These are phyloP conservation scores for Alca torda DNA, from an alignment of 2,797 vertebrate genomes.

Conservation along the genomic window DNA sequence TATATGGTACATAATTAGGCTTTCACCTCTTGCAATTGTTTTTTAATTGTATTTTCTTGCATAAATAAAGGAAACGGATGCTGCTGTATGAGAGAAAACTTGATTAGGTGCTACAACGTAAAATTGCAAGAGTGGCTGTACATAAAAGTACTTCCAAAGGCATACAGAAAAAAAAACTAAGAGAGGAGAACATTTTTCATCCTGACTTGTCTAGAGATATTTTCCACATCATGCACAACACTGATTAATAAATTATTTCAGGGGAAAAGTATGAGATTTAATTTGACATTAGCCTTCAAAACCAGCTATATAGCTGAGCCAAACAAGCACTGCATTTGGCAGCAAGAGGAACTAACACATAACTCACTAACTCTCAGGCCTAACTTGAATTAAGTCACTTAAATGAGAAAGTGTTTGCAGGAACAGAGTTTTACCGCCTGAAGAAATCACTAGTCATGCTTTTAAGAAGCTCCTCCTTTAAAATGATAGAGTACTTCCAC, in stretches of 20 bases:
- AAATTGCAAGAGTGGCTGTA: background rate
- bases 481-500: background rate
- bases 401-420: background rate
- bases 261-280: background rate
- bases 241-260: background rate
- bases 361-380: background rate
- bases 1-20: background rate
- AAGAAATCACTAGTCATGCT: background rate
- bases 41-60: background rate
- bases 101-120: background rate
- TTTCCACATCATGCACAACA: background rate
- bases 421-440: background rate
- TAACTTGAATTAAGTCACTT: background rate
- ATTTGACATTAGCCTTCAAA: background rate
- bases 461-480: background rate
- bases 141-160: background rate
- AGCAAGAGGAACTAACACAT: background rate
- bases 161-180: background rate
- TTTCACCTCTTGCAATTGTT: slow-evolving; percentile 8
- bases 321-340: background rate
- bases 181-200: background rate
- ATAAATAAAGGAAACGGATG: background rate
- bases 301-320: background rate
- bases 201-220: background rate
- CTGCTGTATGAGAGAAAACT: background rate